These are phyloP conservation scores for Euthynnus affinis DNA, from an alignment of 2,797 vertebrate species.

Conservation along the genomic window DNA sequence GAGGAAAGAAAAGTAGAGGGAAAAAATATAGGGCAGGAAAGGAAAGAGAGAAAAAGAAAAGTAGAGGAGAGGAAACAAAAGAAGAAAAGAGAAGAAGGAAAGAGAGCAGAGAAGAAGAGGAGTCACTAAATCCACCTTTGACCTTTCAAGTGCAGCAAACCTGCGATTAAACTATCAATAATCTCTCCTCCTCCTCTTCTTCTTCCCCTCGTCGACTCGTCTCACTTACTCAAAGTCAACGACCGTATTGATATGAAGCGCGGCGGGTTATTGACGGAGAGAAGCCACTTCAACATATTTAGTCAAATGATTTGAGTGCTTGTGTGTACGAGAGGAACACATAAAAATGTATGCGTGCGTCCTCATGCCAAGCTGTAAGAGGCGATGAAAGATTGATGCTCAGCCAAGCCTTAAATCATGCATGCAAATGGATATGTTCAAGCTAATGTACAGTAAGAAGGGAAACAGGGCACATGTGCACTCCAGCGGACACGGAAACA, in stretches of 20 bases:
- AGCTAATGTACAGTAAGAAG: conserved; percentile 51
- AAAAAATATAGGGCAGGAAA: background rate
- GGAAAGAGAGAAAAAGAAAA: too few species aligned
- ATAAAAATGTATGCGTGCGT: conserved; percentile 19
- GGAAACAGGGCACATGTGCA: background rate
- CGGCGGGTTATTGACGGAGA: conserved; percentile 26
- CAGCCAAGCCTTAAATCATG: conserved; percentile 55
- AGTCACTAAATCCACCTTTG: background rate
- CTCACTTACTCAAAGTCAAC: conserved; percentile 43
- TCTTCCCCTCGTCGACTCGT: background rate
- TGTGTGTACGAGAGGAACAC: too few species aligned
- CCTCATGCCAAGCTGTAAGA: conserved; percentile 34
- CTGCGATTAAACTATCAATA: background rate
- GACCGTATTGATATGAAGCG: conserved; percentile 13
- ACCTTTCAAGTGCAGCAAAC: background rate
- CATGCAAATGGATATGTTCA: conserved; percentile 61
- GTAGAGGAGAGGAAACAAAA: too few species aligned
- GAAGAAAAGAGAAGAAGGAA: too few species aligned
- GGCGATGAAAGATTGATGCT: conserved; percentile 63
- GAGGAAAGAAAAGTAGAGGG: background rate
- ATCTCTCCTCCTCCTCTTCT: background rate
- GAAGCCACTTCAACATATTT: conserved; percentile 54
- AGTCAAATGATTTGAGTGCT: conserved; percentile 38
- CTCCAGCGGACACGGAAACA: background rate
- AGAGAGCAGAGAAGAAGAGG: background rate